phyloP scores from a whole-genome alignment of 1,140 invertebrate species.

The Rhyacophila brunnea region DNA sequence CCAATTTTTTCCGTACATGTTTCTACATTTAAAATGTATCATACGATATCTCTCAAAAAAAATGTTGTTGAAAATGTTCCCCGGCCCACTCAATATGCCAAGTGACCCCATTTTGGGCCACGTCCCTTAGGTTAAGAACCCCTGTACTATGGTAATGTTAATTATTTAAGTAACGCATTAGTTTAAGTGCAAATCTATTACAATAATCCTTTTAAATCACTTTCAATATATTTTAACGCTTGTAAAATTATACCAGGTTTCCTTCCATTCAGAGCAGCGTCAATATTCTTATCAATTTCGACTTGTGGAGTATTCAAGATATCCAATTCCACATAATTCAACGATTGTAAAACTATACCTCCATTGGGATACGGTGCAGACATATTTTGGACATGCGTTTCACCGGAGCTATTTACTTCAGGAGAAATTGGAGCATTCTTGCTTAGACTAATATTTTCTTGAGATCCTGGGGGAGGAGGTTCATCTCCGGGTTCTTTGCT shows the following conservation, averaged over 20 bases:
- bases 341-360: conserved; percentile 21
- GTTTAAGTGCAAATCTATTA: not conserved
- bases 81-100: no score
- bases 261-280: conserved; percentile 1
- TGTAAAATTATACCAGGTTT: conserved; percentile 15
- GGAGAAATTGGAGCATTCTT: not conserved
- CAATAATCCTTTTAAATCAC: conserved; percentile 26
- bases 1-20: no score
- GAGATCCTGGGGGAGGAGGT: conserved; percentile 12
- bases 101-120: no score
- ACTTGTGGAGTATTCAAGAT: conserved; percentile 26
- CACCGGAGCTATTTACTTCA: not conserved
- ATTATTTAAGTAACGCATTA: no score
- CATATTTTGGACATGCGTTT: not conserved
- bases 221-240: conserved; percentile 27
- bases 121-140: no score
- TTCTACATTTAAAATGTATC: no score
- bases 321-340: conserved; percentile 31
- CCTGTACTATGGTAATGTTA: no score
- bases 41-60: no score
- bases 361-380: conserved; percentile 17
- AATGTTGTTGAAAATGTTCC: no score
- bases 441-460: not conserved
- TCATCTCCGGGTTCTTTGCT: conserved; percentile 10
- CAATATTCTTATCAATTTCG: not conserved